Conservation (phyloP, 2,888 invertebrate species). For the Lasioglossum figueresi region DNA sequence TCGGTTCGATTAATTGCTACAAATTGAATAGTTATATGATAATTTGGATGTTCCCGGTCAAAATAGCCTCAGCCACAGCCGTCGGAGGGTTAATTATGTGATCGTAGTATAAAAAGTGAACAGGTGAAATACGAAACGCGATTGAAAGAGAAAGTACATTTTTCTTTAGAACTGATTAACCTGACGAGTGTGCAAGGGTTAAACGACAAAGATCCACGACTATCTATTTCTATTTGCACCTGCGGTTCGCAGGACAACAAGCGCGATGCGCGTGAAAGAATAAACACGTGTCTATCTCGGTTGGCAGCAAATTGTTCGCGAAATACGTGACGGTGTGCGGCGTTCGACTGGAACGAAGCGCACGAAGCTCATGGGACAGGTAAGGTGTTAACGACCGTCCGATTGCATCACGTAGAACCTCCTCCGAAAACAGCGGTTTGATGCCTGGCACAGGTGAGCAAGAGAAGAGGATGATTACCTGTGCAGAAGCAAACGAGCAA, state of each 20-base stretch:
- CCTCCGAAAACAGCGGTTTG: constrained; percentile 1
- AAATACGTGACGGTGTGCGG: constrained; percentile 23
- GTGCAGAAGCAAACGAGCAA: background rate
- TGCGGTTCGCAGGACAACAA: background rate
- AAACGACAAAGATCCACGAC: background rate
- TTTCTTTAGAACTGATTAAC: background rate
- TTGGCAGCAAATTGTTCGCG: background rate
- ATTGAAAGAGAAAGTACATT: background rate
- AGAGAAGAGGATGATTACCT: background rate
- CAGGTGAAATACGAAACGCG: too few species aligned
- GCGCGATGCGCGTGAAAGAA: background rate
- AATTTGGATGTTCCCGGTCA: too few species aligned
- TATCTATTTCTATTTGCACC: background rate
- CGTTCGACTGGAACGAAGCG: background rate
- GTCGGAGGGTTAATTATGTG: too few species aligned
- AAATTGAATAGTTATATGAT: too few species aligned
- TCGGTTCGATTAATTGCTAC: too few species aligned
- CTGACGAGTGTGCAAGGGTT: background rate
- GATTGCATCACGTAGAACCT: constrained; percentile 20
- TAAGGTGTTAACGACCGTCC: constrained; percentile 24
- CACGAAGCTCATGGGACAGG: constrained; percentile 16
- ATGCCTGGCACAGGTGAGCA: background rate
- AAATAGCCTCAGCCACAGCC: too few species aligned
- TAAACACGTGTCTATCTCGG: constrained; percentile 3
- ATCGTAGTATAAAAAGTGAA: too few species aligned